These are phyloP conservation scores for Urosaurus nigricauda DNA, from an alignment of 2,797 vertebrate genomes.

Conservation along the genomic window DNA sequence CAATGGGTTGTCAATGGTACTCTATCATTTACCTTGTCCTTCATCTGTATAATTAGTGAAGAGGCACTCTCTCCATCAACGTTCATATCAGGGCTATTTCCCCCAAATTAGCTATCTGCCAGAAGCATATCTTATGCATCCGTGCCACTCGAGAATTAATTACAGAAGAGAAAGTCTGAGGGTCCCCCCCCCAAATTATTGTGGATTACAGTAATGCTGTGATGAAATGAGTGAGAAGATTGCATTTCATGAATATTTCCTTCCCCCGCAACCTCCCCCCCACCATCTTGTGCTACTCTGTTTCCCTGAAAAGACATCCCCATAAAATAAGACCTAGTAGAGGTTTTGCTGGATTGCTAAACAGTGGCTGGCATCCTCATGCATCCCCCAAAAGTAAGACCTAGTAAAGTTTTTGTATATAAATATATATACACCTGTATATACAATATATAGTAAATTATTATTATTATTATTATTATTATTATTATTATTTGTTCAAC, in stretches of 20 bases:
- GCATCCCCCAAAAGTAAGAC: too few species aligned
- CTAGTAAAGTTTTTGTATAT: too few species aligned
- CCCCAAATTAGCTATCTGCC: slow-evolving; percentile 53
- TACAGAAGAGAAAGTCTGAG: slow-evolving; percentile 53
- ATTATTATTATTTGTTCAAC: too few species aligned
- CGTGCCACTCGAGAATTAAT: slow-evolving; percentile 71
- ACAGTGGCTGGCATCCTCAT: too few species aligned
- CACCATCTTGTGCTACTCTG: too few species aligned
- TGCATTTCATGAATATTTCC: neutral
- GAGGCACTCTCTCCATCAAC: slow-evolving; percentile 4
- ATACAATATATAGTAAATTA: too few species aligned
- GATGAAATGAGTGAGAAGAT: rapidly evolving
- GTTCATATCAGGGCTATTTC: slow-evolving; percentile 48
- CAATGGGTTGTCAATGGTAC: slow-evolving; percentile 55
- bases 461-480: too few species aligned
- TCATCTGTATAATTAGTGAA: slow-evolving; percentile 62
- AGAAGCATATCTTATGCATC: slow-evolving; percentile 60
- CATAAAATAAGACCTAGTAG: too few species aligned
- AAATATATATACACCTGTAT: too few species aligned
- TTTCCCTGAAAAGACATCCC: too few species aligned
- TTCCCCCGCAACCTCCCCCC: too few species aligned
- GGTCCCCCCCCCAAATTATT: neutral
- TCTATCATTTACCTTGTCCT: slow-evolving; percentile 52
- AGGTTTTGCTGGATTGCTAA: too few species aligned
- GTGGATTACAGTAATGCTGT: neutral